A percentile compares a stretch with the other conserved stretches of the same genome.
These are phyloP conservation scores for Muschampia plurimacula DNA, from an alignment of 2,888 invertebrate genomes.

Conservation along the genomic window DNA sequence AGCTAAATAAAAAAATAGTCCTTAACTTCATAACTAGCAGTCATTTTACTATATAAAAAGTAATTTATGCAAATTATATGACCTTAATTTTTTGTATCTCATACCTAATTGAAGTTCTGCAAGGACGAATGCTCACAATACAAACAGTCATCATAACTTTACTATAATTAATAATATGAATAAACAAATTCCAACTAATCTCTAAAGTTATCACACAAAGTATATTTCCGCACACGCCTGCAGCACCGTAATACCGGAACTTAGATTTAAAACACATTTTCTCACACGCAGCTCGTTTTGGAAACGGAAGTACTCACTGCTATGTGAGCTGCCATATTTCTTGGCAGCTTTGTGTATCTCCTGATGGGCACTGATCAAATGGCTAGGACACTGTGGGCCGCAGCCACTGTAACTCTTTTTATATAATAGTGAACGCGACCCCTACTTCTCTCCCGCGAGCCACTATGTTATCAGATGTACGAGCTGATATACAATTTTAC, in stretches of 20 bases:
- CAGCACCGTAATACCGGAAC: conserved; percentile 4
- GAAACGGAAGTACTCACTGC: conserved; percentile 28
- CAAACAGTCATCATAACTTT: too few species aligned
- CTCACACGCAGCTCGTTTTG: neutral
- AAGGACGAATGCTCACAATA: too few species aligned
- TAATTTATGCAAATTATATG: too few species aligned
- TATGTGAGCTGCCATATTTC: conserved; percentile 25
- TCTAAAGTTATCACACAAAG: neutral
- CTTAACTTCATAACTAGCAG: too few species aligned
- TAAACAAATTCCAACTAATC: neutral
- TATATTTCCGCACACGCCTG: neutral
- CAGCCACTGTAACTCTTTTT: conserved; percentile 25
- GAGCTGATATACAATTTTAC: neutral
- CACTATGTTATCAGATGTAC: conserved; percentile 27
- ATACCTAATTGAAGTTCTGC: too few species aligned
- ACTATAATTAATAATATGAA: too few species aligned
- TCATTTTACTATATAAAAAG: too few species aligned
- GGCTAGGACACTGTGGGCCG: conserved; percentile 27
- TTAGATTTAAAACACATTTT: neutral
- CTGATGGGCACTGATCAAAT: conserved; percentile 32
- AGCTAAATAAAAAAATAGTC: too few species aligned
- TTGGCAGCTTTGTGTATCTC: conserved; percentile 28
- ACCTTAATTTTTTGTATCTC: too few species aligned
- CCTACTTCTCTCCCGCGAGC: conserved; percentile 6
- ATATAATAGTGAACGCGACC: conserved; percentile 31